Evolutionary conservation across 2,113 vertebrate genomes (phyloP).

Genomic region (Plestiodon gilberti): DNA sequence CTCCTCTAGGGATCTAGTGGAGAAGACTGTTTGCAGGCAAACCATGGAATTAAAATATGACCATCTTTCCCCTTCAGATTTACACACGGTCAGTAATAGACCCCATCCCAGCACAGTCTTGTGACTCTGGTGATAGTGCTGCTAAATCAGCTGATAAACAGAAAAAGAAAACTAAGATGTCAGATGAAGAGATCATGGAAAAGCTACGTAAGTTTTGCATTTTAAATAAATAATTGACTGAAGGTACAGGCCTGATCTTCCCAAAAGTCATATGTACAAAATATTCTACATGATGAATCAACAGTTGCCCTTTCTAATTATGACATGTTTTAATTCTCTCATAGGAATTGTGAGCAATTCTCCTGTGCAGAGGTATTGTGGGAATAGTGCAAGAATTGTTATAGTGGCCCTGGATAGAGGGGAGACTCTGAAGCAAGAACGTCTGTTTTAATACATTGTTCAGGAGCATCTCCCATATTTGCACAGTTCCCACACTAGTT

Average conservation of each 20-base stretch:
- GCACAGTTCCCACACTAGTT: background rate
- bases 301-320: background rate
- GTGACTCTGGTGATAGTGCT: slow-evolving; percentile 81
- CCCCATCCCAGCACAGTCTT: slow-evolving; percentile 85
- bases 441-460: background rate
- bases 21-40: background rate
- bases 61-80: slow-evolving; percentile 76
- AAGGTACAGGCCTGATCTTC: background rate
- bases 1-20: background rate
- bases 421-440: background rate
- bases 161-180: slow-evolving; percentile 98
- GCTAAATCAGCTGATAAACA: slow-evolving; percentile 87
- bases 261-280: background rate
- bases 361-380: background rate
- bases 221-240: background rate
- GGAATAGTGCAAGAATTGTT: background rate
- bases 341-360: background rate
- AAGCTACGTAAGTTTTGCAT: slow-evolving; percentile 87
- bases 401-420: background rate
- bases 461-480: background rate
- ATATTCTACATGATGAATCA: background rate
- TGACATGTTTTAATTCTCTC: background rate
- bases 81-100: slow-evolving; percentile 96
- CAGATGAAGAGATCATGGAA: slow-evolving; percentile 98
- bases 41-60: background rate